Evolutionary conservation across 2,888 invertebrate species (phyloP), one percentile per base, ranked within the genome.

Genomic region (Oxycera nigricornis): DNA sequence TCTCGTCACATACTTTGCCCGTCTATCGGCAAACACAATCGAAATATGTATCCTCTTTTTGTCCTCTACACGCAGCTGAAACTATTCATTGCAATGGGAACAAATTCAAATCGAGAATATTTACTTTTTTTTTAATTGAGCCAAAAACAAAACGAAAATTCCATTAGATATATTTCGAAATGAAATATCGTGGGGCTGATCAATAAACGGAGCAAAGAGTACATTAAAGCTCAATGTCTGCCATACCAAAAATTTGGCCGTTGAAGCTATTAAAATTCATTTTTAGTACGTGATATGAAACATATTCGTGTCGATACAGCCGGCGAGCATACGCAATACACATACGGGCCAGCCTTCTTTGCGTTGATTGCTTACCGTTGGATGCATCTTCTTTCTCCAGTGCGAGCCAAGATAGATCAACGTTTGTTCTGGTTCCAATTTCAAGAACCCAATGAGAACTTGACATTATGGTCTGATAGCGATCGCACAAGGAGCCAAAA

Each of bases 271-370:
- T 76, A 76, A 76, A 76, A 76, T 76, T 76, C 76, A 76, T 76
- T 76, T 76, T 76, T 76, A 70, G 73, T 74, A 76, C 76, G 76
- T 76, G 76, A 76, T 76, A 76, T 76, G 76, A 76, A 76, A 76
- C 74, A 74, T 75, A 75, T 75, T 76, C n/a, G n/a, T 41, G 22
- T 55, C 39, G 59, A 26, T 4, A 46, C 20, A 24, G 55, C 30
- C 52, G 17, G n/a, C 30, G n/a, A n/a, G n/a, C n/a, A n/a, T n/a
- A n/a, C n/a, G n/a, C n/a, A n/a, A n/a, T n/a, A n/a, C n/a, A n/a
- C n/a, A n/a, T n/a, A 55, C 57, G 14, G 46, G 6, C 35, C 22
- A 24, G 26, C 52, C 26, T 62, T 39, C 41, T n/a, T 20, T 26
- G 9, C 46, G 9, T 41, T 22, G 67, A 67, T n/a, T 14, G 22